Conservation (phyloP, 2,888 invertebrate species). For the Copidosoma aretas region DNA sequence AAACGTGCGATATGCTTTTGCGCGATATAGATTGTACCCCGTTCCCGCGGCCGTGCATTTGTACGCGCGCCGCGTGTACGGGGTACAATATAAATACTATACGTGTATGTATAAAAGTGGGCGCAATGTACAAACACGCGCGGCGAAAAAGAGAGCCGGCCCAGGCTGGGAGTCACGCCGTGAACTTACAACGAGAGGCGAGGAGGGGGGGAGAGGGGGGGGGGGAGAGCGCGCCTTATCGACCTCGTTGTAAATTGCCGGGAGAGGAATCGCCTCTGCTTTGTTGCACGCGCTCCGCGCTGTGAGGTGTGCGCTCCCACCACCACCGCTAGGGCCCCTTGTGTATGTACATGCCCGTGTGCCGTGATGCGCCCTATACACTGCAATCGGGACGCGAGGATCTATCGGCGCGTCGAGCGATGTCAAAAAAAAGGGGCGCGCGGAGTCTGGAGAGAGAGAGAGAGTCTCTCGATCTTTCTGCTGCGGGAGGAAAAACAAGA, state of each 20-base stretch:
- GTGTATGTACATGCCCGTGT: too few relatives aligned
- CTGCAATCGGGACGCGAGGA: not conserved
- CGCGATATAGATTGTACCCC: not conserved
- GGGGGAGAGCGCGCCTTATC: slow-evolving; percentile 19
- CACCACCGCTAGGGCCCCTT: too few relatives aligned
- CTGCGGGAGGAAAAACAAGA: not conserved
- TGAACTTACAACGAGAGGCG: slow-evolving; percentile 25
- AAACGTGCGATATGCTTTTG: not conserved
- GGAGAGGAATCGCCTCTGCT: slow-evolving; percentile 22
- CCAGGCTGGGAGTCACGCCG: slow-evolving; percentile 24
- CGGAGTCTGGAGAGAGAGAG: too few relatives aligned
- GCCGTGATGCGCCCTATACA: not conserved
- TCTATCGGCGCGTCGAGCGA: slow-evolving; percentile 16
- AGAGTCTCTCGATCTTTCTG: not conserved
- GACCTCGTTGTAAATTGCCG: slow-evolving; percentile 25
- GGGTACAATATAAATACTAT: too few relatives aligned
- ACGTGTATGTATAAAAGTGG: too few relatives aligned
- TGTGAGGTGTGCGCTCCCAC: too few relatives aligned
- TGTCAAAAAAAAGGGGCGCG: slow-evolving; percentile 10
- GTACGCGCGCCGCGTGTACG: too few relatives aligned
- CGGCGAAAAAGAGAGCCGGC: not conserved
- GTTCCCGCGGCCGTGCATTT: not conserved
- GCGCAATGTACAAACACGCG: not conserved
- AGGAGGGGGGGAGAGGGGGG: not conserved
- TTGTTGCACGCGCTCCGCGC: too few relatives aligned